phyloP scores from a whole-genome alignment of 1,140 invertebrate species.

The Batillaria attramentaria region DNA sequence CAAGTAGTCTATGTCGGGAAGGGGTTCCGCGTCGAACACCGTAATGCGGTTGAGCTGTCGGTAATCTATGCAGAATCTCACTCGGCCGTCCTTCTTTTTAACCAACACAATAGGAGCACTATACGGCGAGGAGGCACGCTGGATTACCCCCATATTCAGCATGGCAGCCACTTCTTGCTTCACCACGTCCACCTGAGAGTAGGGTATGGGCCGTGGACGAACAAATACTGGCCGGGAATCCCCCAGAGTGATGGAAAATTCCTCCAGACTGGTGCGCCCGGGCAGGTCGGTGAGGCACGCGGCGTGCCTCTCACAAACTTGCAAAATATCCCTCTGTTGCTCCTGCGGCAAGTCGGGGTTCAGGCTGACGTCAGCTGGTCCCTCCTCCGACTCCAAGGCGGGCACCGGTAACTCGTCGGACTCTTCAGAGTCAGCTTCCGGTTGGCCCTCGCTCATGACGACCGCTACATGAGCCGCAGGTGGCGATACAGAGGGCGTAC shows the following conservation, averaged over 20 bases:
- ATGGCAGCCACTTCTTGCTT: background rate
- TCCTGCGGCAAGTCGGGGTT: background rate
- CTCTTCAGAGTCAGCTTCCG: background rate
- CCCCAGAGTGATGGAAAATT: background rate
- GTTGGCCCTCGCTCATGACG: background rate
- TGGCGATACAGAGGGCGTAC: no score
- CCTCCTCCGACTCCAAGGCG: background rate
- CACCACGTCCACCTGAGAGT: background rate
- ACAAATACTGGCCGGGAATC: background rate
- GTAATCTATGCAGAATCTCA: slow-evolving; percentile 73
- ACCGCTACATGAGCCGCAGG: background rate
- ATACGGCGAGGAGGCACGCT: slow-evolving; percentile 53
- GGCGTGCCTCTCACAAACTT: background rate
- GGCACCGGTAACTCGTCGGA: background rate
- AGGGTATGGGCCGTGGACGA: background rate
- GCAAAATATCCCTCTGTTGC: background rate
- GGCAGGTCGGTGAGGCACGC: background rate
- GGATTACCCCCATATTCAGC: slow-evolving; percentile 51
- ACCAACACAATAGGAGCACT: slow-evolving; percentile 54
- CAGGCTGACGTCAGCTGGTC: background rate
- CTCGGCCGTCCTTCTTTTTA: slow-evolving; percentile 74
- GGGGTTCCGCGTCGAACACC: slow-evolving; percentile 72
- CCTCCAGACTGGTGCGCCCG: background rate
- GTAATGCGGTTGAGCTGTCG: slow-evolving; percentile 71
- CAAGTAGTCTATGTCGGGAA: slow-evolving; percentile 65